Base-by-base conservation (phyloP, 2,797 vertebrate species). In the Poeciliopsis infans region DNA sequence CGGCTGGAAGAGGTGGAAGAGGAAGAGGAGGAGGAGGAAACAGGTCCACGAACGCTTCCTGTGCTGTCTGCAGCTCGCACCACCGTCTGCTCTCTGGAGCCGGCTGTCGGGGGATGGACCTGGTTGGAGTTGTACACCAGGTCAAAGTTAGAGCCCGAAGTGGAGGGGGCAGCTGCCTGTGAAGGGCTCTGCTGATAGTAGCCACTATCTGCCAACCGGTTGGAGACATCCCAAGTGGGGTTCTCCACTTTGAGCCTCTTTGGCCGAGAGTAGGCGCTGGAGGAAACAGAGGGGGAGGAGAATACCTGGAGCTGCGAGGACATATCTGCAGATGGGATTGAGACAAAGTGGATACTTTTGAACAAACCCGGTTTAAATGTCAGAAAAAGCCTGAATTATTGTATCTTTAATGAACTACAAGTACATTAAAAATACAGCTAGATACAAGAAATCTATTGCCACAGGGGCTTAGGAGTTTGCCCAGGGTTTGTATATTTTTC, bases 211-310 rank as follows among this genome's bases (percentile, higher is more conserved):
- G 95, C 96, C 92, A 96, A 96, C 93, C 96, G 98, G 95, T 94
- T 95, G 92, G 96, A 97, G 92, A 94, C 97, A 85, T 98, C 97
- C 98, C 98, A 99, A 88, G 93, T 90, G 76, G 97, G 96, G 93
- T 97, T 97, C 95, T 99, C 98, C 88, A 99, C 96, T 95, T 99
- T 99, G 72, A 98, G 96, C 95, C 98, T 97, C 96, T 99, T 99
- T 46, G 97, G 97, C 87, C 97, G 97, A 84, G 96, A 97, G 93
- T 97, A 97, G 96, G 97, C 98, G 94, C 97, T 99, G 94, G 98
- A 98, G 94, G 98, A 98, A 92, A 99, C 97, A 72, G 97, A 98
- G 91, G 98, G 97, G 73, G 98, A 98, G 91, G 98, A 98, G 94
- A 99, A 99, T 83, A 97, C 97, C 95, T 99, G 97, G 90, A 98